These are phyloP conservation scores for Plumapathes pennacea DNA, from an alignment of 92 coral and sea anemone genomes.

Conservation along the genomic window DNA sequence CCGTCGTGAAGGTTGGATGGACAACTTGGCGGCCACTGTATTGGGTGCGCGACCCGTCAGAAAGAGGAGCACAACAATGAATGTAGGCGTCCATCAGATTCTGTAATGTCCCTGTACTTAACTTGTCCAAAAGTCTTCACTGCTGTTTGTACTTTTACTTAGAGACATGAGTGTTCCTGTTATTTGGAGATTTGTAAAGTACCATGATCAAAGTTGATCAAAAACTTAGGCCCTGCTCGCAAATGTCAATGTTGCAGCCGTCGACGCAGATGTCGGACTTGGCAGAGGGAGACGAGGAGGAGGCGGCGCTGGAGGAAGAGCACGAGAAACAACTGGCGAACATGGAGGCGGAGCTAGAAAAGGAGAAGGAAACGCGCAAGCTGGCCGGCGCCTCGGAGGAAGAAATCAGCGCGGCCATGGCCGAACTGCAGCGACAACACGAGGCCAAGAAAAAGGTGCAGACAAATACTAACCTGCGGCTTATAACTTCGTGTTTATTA, in stretches of 20 bases:
- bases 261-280: conserved; percentile 32
- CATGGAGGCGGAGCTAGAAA: conserved; percentile 85
- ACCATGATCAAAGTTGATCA: background rate
- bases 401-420: conserved; percentile 75
- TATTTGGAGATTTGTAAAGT: background rate
- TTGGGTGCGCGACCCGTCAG: conserved; percentile 78
- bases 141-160: background rate
- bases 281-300: conserved; percentile 76
- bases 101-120: background rate
- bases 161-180: background rate
- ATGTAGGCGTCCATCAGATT: conserved; percentile 22
- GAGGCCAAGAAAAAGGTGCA: conserved; percentile 86
- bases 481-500: no score
- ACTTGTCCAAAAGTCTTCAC: background rate
- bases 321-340: conserved; percentile 75
- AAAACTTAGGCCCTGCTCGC: no score
- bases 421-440: conserved; percentile 78
- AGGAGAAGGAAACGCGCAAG: conserved; percentile 68
- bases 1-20: conserved; percentile 94
- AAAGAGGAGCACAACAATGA: conserved; percentile 70
- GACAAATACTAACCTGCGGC: background rate
- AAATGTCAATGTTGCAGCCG: background rate
- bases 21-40: conserved; percentile 87
- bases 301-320: conserved; percentile 75
- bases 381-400: conserved; percentile 88